Evolutionary conservation across 2,797 vertebrate species (phyloP).

Genomic region (Hydrophis major): DNA sequence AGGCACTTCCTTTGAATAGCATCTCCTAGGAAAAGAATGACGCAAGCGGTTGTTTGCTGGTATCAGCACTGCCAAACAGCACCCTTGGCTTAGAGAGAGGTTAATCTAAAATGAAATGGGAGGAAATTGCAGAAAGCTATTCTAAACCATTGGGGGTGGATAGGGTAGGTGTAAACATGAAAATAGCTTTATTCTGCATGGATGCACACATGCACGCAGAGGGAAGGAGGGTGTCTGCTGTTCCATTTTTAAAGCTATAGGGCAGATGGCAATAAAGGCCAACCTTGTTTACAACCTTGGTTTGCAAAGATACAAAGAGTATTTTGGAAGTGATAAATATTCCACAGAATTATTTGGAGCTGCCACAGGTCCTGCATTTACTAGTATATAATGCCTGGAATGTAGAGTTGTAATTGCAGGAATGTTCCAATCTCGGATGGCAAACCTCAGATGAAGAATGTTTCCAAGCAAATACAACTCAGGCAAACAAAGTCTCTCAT

Average conservation of each 20-base stretch:
- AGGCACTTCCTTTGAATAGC: constrained; percentile 4
- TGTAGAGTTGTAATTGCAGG: no score
- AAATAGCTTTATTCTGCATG: background rate
- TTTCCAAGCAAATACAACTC: no score
- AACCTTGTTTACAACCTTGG: background rate
- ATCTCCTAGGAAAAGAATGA: constrained; percentile 27
- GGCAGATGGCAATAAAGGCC: constrained; percentile 1
- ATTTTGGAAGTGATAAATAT: background rate
- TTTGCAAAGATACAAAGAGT: background rate
- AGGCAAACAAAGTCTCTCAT: no score
- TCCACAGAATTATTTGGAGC: background rate
- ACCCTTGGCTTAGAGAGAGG: background rate
- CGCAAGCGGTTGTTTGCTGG: background rate
- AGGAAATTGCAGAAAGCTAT: background rate
- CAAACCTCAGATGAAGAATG: no score
- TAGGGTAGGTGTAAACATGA: background rate
- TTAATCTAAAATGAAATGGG: background rate
- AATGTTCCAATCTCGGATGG: no score
- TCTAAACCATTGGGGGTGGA: background rate
- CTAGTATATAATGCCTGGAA: background rate
- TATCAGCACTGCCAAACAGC: background rate
- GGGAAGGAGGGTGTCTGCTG: background rate
- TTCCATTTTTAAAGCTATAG: background rate
- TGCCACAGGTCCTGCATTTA: background rate
- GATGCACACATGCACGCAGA: no score